Conservation (phyloP, 2,888 invertebrate genomes). For the Mactromeris polynyma region DNA sequence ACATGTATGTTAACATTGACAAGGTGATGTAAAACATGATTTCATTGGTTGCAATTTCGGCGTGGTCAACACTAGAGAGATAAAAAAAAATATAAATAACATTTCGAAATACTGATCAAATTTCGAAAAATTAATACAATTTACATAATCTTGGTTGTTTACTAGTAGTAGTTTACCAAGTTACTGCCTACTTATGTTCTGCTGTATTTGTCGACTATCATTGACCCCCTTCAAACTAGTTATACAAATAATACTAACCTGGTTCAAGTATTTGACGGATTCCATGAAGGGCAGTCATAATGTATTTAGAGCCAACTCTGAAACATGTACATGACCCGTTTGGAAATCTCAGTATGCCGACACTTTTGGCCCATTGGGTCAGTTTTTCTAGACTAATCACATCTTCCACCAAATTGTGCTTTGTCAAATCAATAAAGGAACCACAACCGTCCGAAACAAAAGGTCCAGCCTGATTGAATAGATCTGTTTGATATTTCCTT, state of each 20-base stretch:
- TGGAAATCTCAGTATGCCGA: constrained; percentile 12
- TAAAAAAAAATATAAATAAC: too few relatives aligned
- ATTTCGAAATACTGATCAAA: too few relatives aligned
- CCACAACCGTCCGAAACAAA: background rate
- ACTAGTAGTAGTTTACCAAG: too few relatives aligned
- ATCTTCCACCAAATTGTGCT: background rate
- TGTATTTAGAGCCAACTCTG: constrained; percentile 8
- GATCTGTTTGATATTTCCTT: background rate
- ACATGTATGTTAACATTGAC: too few relatives aligned
- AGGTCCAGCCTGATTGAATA: background rate
- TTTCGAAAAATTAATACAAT: too few relatives aligned
- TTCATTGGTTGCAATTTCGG: too few relatives aligned
- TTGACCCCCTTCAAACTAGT: too few relatives aligned
- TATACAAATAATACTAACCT: background rate
- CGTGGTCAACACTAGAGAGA: too few relatives aligned
- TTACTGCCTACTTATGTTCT: too few relatives aligned
- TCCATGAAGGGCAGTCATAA: constrained; percentile 28
- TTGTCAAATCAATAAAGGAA: background rate
- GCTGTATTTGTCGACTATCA: too few relatives aligned
- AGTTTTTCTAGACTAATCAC: background rate
- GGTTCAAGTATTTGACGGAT: background rate
- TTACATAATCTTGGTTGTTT: too few relatives aligned
- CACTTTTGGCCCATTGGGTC: background rate
- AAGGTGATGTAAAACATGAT: too few relatives aligned
- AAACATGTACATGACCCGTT: background rate